These are phyloP conservation scores for Natator depressus DNA, from an alignment of 2,113 vertebrate genomes.

Conservation along the genomic window DNA sequence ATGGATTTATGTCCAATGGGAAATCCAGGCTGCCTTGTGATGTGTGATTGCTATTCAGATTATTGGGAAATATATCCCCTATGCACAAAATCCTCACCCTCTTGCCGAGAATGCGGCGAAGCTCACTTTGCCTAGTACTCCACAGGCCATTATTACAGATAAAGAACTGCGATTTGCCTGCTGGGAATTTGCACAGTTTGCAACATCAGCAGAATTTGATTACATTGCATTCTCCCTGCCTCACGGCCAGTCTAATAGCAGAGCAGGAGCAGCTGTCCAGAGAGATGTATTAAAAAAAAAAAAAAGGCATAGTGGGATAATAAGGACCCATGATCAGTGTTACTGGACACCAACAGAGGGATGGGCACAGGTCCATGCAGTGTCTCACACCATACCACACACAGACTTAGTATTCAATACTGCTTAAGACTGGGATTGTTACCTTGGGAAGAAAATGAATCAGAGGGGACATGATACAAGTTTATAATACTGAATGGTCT, in stretches of 20 bases:
- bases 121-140: not conserved
- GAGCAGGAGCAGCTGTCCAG: not conserved
- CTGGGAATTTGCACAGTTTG: not conserved
- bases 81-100: not conserved
- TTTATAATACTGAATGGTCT: not conserved
- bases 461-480: not conserved
- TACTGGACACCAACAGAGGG: not conserved
- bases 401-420: not conserved
- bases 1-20: not conserved
- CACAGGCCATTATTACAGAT: not conserved
- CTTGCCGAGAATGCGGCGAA: not conserved
- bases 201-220: not conserved
- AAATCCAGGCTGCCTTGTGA: not conserved
- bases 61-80: not conserved
- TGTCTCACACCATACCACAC: not conserved
- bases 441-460: not conserved
- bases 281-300: not conserved
- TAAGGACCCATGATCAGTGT: not conserved
- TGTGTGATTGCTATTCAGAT: not conserved
- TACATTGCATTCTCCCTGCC: not conserved
- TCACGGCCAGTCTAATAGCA: not conserved
- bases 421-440: not conserved
- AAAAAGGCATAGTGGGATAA: not conserved
- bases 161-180: not conserved
- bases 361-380: not conserved